phyloP scores from a whole-genome alignment of 2,888 invertebrate genomes.

The Chelonus formosanus region DNA sequence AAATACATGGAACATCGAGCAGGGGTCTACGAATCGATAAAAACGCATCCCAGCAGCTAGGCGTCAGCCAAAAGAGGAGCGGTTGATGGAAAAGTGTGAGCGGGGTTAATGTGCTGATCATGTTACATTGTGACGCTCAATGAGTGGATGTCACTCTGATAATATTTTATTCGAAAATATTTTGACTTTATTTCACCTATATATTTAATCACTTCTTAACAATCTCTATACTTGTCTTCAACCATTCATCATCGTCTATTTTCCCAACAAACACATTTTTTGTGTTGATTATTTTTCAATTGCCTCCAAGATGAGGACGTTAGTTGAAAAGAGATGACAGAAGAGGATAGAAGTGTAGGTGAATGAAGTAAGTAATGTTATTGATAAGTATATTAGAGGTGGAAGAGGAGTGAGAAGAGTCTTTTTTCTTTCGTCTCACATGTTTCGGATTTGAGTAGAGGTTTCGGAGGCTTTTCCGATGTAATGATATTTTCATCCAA shows the following conservation, averaged over 20 bases:
- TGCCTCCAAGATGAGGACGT: too few species aligned
- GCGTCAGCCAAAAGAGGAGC: slow-evolving; percentile 58
- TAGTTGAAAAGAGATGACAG: too few species aligned
- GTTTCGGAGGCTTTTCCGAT: slow-evolving; percentile 54
- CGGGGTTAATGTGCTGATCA: slow-evolving; percentile 65
- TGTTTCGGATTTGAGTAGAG: slow-evolving; percentile 41
- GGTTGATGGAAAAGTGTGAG: slow-evolving; percentile 50
- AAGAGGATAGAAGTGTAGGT: too few species aligned
- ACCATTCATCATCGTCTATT: too few species aligned
- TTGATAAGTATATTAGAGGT: too few species aligned
- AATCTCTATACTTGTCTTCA: too few species aligned
- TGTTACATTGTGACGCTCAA: slow-evolving; percentile 53
- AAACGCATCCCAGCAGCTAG: slow-evolving; percentile 64
- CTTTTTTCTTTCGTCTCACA: background rate
- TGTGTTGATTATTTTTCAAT: too few species aligned
- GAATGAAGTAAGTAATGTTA: too few species aligned
- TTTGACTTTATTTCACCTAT: slow-evolving; percentile 17
- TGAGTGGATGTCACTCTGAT: slow-evolving; percentile 13
- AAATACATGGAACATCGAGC: slow-evolving; percentile 54
- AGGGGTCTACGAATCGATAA: slow-evolving; percentile 64
- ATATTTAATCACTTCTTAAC: slow-evolving; percentile 30
- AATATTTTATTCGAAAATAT: too few species aligned
- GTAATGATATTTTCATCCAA: slow-evolving; percentile 62
- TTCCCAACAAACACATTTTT: too few species aligned
- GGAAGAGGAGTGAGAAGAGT: background rate